phyloP scores from a whole-genome alignment of 1,140 invertebrate genomes.

The Aphaenogaster floridana region DNA sequence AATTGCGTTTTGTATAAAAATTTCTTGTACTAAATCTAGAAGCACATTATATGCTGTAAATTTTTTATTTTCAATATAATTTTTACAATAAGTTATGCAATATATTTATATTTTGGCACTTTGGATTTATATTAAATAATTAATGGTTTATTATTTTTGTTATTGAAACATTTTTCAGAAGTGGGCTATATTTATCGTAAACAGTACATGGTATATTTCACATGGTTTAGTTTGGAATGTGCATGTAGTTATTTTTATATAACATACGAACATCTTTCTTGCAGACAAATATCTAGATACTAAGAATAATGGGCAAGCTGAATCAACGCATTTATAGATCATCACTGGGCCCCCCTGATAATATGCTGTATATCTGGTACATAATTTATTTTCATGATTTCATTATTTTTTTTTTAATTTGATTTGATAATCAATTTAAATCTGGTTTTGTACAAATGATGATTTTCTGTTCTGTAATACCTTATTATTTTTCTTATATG shows the following conservation, averaged over 20 bases:
- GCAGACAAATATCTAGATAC: conserved; percentile 86
- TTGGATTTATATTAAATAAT: not conserved
- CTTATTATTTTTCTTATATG: not conserved
- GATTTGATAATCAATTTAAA: conserved; percentile 76
- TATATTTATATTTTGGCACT: conserved; percentile 9
- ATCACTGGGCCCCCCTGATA: conserved; percentile 83
- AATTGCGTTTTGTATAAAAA: not conserved
- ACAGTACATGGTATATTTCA: conserved; percentile 33
- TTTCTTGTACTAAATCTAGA: not conserved
- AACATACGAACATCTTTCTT: conserved; percentile 85
- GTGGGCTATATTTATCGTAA: conserved; percentile 26
- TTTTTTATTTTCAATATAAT: conserved; percentile 16
- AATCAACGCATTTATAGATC: conserved; percentile 86
- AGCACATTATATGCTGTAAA: not conserved
- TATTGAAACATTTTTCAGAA: conserved; percentile 48
- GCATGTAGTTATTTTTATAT: conserved; percentile 74
- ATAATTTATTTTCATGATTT: conserved; percentile 85
- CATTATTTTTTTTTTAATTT: conserved; percentile 66
- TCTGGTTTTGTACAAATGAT: conserved; percentile 49
- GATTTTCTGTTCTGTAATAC: conserved; percentile 8
- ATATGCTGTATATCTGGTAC: conserved; percentile 84
- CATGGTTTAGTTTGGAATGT: conserved; percentile 60
- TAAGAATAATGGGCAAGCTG: conserved; percentile 86
- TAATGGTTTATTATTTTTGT: conserved; percentile 4
- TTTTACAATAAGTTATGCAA: not conserved